Base-by-base conservation (phyloP, 2,113 vertebrate genomes). In the Callocephalon fimbriatum region DNA sequence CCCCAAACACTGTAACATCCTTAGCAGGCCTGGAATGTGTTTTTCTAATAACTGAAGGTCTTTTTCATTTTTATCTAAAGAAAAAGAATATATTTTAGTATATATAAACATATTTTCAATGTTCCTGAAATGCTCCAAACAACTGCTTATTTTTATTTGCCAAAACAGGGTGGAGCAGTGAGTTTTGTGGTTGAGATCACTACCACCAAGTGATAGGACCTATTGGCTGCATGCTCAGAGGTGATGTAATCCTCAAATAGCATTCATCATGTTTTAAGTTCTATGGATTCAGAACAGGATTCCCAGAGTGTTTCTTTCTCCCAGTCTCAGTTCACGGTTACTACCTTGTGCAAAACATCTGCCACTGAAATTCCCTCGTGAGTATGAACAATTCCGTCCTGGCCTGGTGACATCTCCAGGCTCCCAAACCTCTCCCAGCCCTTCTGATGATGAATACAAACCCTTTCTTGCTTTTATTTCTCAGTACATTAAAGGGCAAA, bases 141-240 rank as follows among this genome's bases (percentile, higher is more conserved):
- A 78, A 59, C 18, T 71, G 50, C 62, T 79, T 84, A 7, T 35
- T 86, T 92, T 63, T 48, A 18, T 81, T 91, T 88, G 84, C 90
- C 68, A 81, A 12, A 95, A 29, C 27, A 81, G 91, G 94, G 95
- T 20, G 95, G 92, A 95, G 88, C 19, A n/a, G 32, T 71, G 86
- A 90, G 45, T 71, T 94, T 68, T 75, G 65, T 75, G 56, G 23
- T 29, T 95, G 92, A 92, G 79, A 72, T 97, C 88, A 91, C 18
- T 47, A 42, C 44, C 68, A 88, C 51, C 40, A 18, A 37, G 92
- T 68, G 51, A 51, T 13, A 10, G 18, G 76, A 89, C 32, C 38
- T 94, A 15, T 31, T 86, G 50, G 29, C 74, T 86, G 10, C 35
- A 15, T 12, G 37, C 48, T 87, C 5, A 2, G 25, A 14, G 61